Evolutionary conservation across 2,797 vertebrate species (phyloP), one percentile per base, ranked within the genome.

Genomic region (Hydrophis major): DNA sequence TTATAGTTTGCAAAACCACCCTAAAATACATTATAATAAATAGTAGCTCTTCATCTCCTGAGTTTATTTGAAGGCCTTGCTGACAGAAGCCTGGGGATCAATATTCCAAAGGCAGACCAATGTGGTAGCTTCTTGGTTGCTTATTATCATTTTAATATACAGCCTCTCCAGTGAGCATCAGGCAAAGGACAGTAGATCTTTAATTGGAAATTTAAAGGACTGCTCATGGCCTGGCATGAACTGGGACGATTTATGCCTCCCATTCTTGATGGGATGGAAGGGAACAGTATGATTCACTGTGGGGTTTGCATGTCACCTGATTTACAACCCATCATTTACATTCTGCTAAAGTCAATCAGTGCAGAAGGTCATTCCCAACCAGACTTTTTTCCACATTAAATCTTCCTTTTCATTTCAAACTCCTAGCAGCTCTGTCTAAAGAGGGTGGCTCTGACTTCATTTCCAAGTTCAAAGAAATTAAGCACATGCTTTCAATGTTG

Each of bases 281-380:
- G 97, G 97, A 98, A 97, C 94, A 96, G 98, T 96, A 95, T 96
- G 97, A 97, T 97, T 97, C 97, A 97, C 94, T 93, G 95, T 97
- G 96, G 92, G 56, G 94, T 25, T 61, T 90, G 95, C 93, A 96
- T 91, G 91, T 95, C 89, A 91, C 95, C 97, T 98, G 98, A 98
- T 99, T 99, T 99, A 99, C 97, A 96, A 95, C 97, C 97, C 97
- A 98, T 98, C 98, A 98, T 98, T 98, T 98, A 98, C 97, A 98
- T 97, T 97, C 97, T 95, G 96, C 97, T 98, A 97, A 98, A 98
- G 98, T 98, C 98, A 98, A 98, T 98, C 98, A 98, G 98, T 95
- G 96, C 96, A 97, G 98, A 99, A 99, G 98, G 98, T 99, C 98
- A 98, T 95, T 95, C 94, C 95, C 97, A 96, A 97, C 97, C 97